These are phyloP conservation scores for Serripes groenlandicus DNA, from an alignment of 2,888 invertebrate species.

Conservation along the genomic window DNA sequence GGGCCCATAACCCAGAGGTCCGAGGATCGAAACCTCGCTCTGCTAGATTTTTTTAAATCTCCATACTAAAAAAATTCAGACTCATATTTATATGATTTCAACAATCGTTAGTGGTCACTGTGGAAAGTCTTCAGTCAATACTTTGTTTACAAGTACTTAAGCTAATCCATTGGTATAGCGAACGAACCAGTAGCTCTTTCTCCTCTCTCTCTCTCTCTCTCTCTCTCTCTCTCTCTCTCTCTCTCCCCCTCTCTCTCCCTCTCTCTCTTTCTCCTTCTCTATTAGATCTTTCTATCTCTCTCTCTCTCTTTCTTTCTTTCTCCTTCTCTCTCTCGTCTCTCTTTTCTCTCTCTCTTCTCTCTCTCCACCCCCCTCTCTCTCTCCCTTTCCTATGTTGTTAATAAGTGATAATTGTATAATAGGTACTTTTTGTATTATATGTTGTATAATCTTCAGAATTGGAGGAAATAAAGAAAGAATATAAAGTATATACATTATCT, in stretches of 20 bases:
- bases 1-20: no score
- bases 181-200: background rate
- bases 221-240: background rate
- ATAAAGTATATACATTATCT: no score
- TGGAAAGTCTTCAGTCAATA: no score
- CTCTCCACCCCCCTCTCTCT: background rate
- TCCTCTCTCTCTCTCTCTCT: constrained; percentile 1
- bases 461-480: no score
- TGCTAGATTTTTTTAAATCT: background rate
- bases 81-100: background rate
- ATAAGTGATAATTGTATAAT: no score
- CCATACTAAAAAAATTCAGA: background rate
- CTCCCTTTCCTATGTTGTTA: background rate
- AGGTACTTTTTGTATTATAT: no score
- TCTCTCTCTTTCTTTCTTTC: background rate
- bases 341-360: background rate
- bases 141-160: background rate
- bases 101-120: background rate
- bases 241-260: background rate
- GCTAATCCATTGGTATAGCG: background rate
- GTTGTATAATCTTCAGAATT: no score
- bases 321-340: no score
- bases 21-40: background rate
- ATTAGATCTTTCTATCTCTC: background rate
- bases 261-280: background rate